A percentile compares a stretch with the other conserved stretches of the same genome.
phyloP scores from a whole-genome alignment of 1,140 invertebrate genomes.

The Cyclina sinensis region DNA sequence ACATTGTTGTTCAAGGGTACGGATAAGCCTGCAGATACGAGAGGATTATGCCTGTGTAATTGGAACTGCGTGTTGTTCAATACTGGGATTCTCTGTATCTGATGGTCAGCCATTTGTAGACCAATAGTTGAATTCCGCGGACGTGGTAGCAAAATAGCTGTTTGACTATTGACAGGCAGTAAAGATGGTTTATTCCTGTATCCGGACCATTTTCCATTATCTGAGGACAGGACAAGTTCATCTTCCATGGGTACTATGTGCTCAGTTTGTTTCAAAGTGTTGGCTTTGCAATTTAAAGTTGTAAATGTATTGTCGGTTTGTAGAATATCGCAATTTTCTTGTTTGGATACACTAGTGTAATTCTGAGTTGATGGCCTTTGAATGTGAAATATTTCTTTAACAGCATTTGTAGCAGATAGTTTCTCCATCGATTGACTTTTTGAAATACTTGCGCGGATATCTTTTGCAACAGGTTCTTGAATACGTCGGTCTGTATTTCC shows the following conservation, averaged over 20 bases:
- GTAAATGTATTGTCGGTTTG: no score
- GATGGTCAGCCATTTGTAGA: not conserved
- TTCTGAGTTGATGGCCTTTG: not conserved
- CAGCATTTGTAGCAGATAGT: not conserved
- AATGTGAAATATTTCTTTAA: not conserved
- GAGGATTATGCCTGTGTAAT: not conserved
- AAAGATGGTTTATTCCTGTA: not conserved
- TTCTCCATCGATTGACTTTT: no score
- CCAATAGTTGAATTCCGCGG: not conserved
- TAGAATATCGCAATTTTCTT: no score
- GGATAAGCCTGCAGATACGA: not conserved
- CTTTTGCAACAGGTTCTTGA: no score
- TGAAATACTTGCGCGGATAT: no score
- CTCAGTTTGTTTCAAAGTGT: no score
- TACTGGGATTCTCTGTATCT: conserved; percentile 2
- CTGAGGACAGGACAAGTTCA: no score
- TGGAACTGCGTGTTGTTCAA: not conserved
- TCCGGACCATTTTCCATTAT: not conserved
- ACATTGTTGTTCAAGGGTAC: not conserved
- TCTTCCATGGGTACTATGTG: no score
- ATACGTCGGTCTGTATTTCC: no score
- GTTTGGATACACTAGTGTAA: no score
- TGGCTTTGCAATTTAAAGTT: no score
- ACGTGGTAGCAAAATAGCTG: not conserved
- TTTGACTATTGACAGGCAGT: not conserved